phyloP scores from a whole-genome alignment of 1,140 invertebrate species.

The Chlorops oryzae region DNA sequence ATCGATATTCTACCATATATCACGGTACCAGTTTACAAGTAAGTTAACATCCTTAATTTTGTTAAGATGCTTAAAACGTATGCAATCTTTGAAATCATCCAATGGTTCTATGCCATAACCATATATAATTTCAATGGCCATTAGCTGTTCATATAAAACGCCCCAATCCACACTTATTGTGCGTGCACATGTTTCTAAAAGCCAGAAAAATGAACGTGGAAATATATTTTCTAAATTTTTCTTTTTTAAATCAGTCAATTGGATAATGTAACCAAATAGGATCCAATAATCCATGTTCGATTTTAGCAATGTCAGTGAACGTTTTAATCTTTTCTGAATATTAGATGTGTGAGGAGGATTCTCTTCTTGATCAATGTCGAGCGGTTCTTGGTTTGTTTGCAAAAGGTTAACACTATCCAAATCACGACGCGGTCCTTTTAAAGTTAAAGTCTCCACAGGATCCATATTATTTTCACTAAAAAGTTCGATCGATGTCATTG shows the following conservation, averaged over 20 bases:
- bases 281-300: constrained; percentile 46
- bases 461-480: constrained; percentile 19
- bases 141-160: constrained; percentile 50
- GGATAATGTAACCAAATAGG: constrained; percentile 20
- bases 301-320: constrained; percentile 11
- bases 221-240: constrained; percentile 45
- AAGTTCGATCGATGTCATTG: constrained; percentile 4
- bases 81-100: constrained; percentile 17
- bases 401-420: constrained; percentile 17
- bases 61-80: constrained; percentile 23
- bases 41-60: constrained; percentile 26
- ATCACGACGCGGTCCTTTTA: constrained; percentile 8
- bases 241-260: constrained; percentile 22
- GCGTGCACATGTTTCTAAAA: constrained; percentile 51
- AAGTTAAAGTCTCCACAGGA: constrained; percentile 3
- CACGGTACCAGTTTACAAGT: constrained; percentile 22
- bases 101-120: constrained; percentile 31
- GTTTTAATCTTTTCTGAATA: constrained; percentile 6
- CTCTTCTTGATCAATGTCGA: constrained; percentile 4
- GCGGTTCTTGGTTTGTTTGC: constrained; percentile 14
- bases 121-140: constrained; percentile 39
- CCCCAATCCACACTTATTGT: constrained; percentile 45
- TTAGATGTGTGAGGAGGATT: constrained; percentile 1
- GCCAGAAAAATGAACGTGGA: constrained; percentile 51
- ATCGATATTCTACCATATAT: constrained; percentile 26